Evolutionary conservation across 2,797 vertebrate species (phyloP), one percentile per base, ranked within the genome.

Genomic region (Staurois parvus): DNA sequence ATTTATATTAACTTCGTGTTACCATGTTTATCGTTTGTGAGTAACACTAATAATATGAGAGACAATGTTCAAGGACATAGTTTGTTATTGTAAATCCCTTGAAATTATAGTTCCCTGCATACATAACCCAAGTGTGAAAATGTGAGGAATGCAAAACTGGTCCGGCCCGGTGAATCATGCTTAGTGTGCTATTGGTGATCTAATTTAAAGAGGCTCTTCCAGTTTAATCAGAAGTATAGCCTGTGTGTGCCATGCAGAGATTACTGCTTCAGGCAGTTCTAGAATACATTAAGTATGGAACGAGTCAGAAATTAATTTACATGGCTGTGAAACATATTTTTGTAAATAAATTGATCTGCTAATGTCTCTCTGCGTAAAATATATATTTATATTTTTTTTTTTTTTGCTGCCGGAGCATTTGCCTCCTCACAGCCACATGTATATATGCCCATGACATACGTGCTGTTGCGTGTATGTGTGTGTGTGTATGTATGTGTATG

Each of bases 131-230:
- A 40, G 34, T 24, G 9, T 28, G 19, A 70, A 34, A 37, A 59
- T 59, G n/a, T 34, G 37, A 76, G 12, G n/a, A 26, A 66, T 77
- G 76, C 9, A 19, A 59, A 59, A 34, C 48, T 3, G 11, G 15
- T 30, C 37, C 78, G 72, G 67, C 66, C 52, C 52, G 59, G 19
- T 72, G 69, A 81, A 72, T 81, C 79, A 81, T 32, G 21, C 52
- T 24, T 6, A 2, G 17, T 56, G 52, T 59, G 21, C 52, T 59
- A 9, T 59, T 24, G 6, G 30, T 72, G 45, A 19, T 34, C 2
- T 2, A 59, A 15, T 81, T 45, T 19, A 56, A 72, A 81, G 30
- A 64, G 19, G 79, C 26, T 72, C 28, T 29, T 72, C 79, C 69
- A 56, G 68, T 81, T 73, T 73, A 62, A 56, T 62, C 26, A 6